phyloP scores from a whole-genome alignment of 2,113 vertebrate genomes.

The Siniperca knerii region DNA sequence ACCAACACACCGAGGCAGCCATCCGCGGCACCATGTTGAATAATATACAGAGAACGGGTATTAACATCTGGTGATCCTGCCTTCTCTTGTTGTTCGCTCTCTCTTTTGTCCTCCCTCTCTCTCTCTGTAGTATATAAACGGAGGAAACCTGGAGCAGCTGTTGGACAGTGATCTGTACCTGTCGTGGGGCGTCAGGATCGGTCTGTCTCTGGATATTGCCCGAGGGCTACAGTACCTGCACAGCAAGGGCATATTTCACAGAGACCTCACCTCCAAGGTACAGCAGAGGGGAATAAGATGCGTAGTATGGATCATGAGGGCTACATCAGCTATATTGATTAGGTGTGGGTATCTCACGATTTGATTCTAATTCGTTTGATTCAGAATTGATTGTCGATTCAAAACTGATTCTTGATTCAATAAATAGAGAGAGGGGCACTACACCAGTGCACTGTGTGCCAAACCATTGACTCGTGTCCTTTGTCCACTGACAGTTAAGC shows the following conservation, averaged over 20 bases:
- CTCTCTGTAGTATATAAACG: constrained; percentile 91
- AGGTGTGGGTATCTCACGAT: not conserved
- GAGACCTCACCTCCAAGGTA: constrained; percentile 98
- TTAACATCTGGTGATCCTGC: no score
- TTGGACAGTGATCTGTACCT: constrained; percentile 91
- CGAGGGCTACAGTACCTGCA: constrained; percentile 93
- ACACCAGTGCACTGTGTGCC: no score
- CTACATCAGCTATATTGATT: not conserved
- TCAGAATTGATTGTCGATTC: not conserved
- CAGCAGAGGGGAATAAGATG: not conserved
- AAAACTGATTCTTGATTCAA: not conserved
- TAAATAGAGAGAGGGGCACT: not conserved
- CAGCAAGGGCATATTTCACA: constrained; percentile 95
- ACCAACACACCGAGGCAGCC: no score
- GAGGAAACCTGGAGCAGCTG: constrained; percentile 96
- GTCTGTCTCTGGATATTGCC: constrained; percentile 92
- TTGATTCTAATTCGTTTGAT: not conserved
- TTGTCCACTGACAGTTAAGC: no score
- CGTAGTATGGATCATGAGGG: not conserved
- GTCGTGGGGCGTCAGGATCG: constrained; percentile 89
- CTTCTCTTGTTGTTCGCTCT: not conserved
- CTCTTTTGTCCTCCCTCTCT: not conserved
- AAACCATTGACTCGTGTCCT: no score
- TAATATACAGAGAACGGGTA: no score
- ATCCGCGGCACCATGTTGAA: no score